Base-by-base conservation (phyloP, 2,797 vertebrate species). In the Sebastes hubbsi region DNA sequence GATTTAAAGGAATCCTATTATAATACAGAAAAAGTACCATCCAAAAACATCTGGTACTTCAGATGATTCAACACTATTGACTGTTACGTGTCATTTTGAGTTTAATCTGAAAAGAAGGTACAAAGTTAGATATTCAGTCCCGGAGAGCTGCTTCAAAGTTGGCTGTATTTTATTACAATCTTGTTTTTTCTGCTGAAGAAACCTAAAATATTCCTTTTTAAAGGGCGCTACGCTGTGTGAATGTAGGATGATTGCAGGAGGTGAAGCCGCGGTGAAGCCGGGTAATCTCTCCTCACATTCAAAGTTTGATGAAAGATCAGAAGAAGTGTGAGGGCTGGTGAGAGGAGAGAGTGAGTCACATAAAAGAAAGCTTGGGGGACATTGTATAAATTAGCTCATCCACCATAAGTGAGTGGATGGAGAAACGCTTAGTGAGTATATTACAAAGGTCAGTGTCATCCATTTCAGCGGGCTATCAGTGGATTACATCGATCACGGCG, bases 401-500 rank as follows among this genome's bases (percentile, higher is more conserved):
- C 8, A 5, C 20, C 7, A 1, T 29, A 14, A 54, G 29, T 16
- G 42, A 66, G 55, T 13, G 1, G 60, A 61, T 24, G 46, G 25
- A 30, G 56, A 72, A 22, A 64, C 49, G 34, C 58, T 62, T 54
- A 76, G 30, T 20, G 36, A 63, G 52, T 54, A 18, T 32, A 49
- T 68, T 42, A 56, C 30, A 82, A 75, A 87, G 78, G 80, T 75
- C 74, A 29, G 4, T 25, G 54, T 72, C 64, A n/a, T 76, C 56
- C 61, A 59, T 63, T 79, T 64, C 27, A 49, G 6, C 55, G 13
- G 66, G 24, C 4, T 11, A 38, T 5, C 30, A 1, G 30, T 14
- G 42, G 34, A 66, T 72, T 77, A 60, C 54, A 82, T 82, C 22
- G 34, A 84, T 78, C 58, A 24, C 20, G 9, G 20, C 42, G 67